Evolutionary conservation across 2,888 invertebrate species (phyloP).

Genomic region (Trichopoda pennipes): DNA sequence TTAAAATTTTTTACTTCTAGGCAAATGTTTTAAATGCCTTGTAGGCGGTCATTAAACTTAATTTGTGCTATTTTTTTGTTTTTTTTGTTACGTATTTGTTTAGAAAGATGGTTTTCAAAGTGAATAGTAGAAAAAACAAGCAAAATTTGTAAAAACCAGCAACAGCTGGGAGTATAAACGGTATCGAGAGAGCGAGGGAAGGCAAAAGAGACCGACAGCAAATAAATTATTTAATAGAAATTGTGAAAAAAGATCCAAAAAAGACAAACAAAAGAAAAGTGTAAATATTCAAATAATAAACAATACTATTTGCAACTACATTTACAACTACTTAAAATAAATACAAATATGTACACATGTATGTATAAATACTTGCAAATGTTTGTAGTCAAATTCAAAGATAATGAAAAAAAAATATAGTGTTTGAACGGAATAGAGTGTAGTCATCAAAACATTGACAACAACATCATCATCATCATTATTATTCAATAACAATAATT

Average conservation of each 20-base stretch:
- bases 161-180: slow-evolving; percentile 25
- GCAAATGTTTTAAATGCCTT: slow-evolving; percentile 67
- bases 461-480: slow-evolving; percentile 48
- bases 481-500: slow-evolving; percentile 54
- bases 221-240: slow-evolving; percentile 65
- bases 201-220: slow-evolving; percentile 44
- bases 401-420: slow-evolving; percentile 10
- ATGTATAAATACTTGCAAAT: not conserved
- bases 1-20: slow-evolving; percentile 56
- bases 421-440: slow-evolving; percentile 43
- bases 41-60: slow-evolving; percentile 72
- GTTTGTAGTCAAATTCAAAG: not conserved
- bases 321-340: not conserved
- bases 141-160: slow-evolving; percentile 24
- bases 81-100: slow-evolving; percentile 4
- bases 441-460: slow-evolving; percentile 48
- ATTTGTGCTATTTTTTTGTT: slow-evolving; percentile 57
- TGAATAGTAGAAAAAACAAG: slow-evolving; percentile 25
- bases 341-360: no score
- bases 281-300: slow-evolving; percentile 35
- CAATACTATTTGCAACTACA: slow-evolving; percentile 26
- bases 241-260: slow-evolving; percentile 14
- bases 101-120: slow-evolving; percentile 25
- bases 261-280: slow-evolving; percentile 27
- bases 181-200: slow-evolving; percentile 1